phyloP scores from a whole-genome alignment of 64 coral and sea anemone genomes.

The Acropora tenuis region DNA sequence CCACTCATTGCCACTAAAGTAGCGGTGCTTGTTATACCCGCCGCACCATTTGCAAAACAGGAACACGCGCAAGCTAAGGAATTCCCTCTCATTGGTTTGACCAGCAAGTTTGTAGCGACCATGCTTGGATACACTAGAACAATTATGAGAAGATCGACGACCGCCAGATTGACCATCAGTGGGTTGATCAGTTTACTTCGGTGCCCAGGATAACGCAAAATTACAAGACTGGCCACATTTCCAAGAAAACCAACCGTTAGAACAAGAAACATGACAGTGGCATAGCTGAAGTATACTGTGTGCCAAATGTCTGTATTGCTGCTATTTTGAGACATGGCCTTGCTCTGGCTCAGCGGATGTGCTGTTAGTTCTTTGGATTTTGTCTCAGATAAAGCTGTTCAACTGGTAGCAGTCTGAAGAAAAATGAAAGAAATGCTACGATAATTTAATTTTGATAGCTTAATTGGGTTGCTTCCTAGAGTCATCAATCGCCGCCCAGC shows the following conservation, averaged over 20 bases:
- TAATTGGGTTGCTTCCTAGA: no score
- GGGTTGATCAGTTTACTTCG: slow-evolving; percentile 30
- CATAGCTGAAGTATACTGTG: background rate
- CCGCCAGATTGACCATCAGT: slow-evolving; percentile 55
- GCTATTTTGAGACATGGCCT: background rate
- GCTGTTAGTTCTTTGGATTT: background rate
- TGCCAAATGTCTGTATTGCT: background rate
- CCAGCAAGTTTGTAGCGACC: background rate
- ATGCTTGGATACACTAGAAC: slow-evolving; percentile 26
- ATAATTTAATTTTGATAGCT: no score
- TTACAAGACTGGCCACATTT: slow-evolving; percentile 30
- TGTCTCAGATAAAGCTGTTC: background rate
- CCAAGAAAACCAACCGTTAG: slow-evolving; percentile 45
- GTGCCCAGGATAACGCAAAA: slow-evolving; percentile 25
- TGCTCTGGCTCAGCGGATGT: background rate
- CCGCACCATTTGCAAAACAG: slow-evolving; percentile 35
- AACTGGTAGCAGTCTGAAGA: background rate
- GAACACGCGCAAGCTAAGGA: slow-evolving; percentile 48
- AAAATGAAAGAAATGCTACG: background rate
- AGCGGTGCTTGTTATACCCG: background rate
- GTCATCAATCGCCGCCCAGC: no score
- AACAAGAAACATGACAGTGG: slow-evolving; percentile 33
- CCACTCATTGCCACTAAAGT: slow-evolving; percentile 34
- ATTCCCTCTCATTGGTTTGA: background rate
- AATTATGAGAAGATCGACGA: slow-evolving; percentile 37